These are phyloP conservation scores for Hedya salicella DNA, from an alignment of 2,888 invertebrate genomes.

Conservation along the genomic window DNA sequence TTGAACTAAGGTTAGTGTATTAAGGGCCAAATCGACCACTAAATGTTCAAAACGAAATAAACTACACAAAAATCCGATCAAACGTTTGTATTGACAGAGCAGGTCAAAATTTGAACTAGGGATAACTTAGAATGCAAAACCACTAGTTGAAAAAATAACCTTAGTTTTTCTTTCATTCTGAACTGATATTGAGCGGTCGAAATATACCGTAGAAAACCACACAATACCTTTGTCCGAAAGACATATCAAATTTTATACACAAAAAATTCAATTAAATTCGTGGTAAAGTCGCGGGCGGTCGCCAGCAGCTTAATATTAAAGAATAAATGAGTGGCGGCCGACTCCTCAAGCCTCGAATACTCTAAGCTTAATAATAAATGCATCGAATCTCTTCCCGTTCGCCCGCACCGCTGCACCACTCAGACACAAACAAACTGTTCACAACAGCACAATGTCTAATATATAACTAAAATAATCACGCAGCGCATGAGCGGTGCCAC, in stretches of 20 bases:
- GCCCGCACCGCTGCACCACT: conserved; percentile 20
- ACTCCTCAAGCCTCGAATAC: conserved; percentile 41
- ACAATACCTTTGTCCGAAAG: background rate
- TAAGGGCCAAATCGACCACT: background rate
- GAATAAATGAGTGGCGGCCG: conserved; percentile 35
- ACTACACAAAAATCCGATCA: too few relatives aligned
- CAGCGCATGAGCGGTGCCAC: conserved; percentile 21
- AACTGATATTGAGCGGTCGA: background rate
- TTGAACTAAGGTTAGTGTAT: too few relatives aligned
- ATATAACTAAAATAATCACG: conserved; percentile 3
- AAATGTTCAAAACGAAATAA: background rate
- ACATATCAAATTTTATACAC: background rate
- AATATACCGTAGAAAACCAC: background rate
- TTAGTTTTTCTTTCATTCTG: too few relatives aligned
- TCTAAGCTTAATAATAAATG: conserved; percentile 69
- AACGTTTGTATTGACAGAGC: too few relatives aligned
- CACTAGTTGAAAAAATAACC: too few relatives aligned
- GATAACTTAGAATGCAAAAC: too few relatives aligned
- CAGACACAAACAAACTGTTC: background rate
- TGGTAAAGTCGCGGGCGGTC: background rate
- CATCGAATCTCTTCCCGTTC: conserved; percentile 63
- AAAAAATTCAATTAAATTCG: background rate
- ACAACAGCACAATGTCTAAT: conserved; percentile 5
- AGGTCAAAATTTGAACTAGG: too few relatives aligned
- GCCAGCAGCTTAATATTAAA: conserved; percentile 12